phyloP scores from a whole-genome alignment of 1,140 invertebrate genomes.

The fruit fly (Drosophila melanogaster) region Release_6_plus_ISO1_MT NT_037436.4:11730501-11731000 shows the following conservation, averaged over 20 bases:
- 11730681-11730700: conserved; percentile 26
- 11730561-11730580: conserved; percentile 6
- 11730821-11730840: conserved; percentile 50
- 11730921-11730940: conserved; percentile 26
- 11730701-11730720: conserved; percentile 31
- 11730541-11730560: conserved; percentile 12
- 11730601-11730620: conserved; percentile 25
- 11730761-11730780: accelerated
- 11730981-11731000: conserved; percentile 31
- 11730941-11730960: conserved; percentile 6
- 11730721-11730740: not conserved
- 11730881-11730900: conserved; percentile 3
- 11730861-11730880: not conserved
- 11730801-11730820: conserved; percentile 51
- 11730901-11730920: conserved; percentile 20
- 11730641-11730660: conserved; percentile 26
- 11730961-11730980: conserved; percentile 40
- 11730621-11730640: conserved; percentile 6
- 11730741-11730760: conserved; percentile 14
- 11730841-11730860: conserved; percentile 1
- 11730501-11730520: conserved; percentile 18
- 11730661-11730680: conserved; percentile 21
- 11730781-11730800: not conserved
- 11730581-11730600: not conserved
- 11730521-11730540: conserved; percentile 17